Evolutionary conservation across 2,113 vertebrate genomes (phyloP), one percentile per base, ranked within the genome.

Genomic region (Dendropsophus ebraccatus): DNA sequence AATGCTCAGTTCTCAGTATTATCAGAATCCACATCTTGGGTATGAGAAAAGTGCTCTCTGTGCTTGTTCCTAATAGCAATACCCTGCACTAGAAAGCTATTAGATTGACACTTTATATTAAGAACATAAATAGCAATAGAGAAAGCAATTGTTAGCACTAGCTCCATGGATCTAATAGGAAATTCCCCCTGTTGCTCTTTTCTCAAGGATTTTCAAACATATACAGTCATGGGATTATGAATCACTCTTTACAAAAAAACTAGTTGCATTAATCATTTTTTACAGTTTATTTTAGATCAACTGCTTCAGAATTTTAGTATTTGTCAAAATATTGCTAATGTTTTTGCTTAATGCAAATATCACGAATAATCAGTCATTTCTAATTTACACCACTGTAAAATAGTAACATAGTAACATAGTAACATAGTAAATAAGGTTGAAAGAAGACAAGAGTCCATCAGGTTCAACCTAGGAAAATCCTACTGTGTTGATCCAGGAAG

Each of bases 21-120:
- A 76, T 76, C n/a, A 76, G 8, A 50, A 76, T 19, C 21, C 30
- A 30, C 74, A 54, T 32, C 47, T 77, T 77, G 25, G 28, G 28
- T 52, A 52, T 77, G 28, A 21, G 74, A 4, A 67, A 76, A 77
- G 28, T 54, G 17, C 28, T 77, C 32, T 52, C 74, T 77, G 74
- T 77, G 16, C 47, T 77, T 1, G 12, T 54, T 77, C 25, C 74
- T 77, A 77, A 77, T 77, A 77, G 28, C 47, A 76, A 32, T 54
- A 32, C 14, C 25, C 16, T 0, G 25, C 49, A 77, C 14, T 50
- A 49, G 41, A 28, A 76, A 52, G 47, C 23, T 6, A 50, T 13
- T 19, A 52, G 47, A 77, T 52, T 52, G 28, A 77, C 47, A 21
- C 72, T 77, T 54, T 54, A 30, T 54, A 77, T 77, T 19, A 70